Conservation (phyloP, 1,140 invertebrate species). For the Bathynomus jamesi region DNA sequence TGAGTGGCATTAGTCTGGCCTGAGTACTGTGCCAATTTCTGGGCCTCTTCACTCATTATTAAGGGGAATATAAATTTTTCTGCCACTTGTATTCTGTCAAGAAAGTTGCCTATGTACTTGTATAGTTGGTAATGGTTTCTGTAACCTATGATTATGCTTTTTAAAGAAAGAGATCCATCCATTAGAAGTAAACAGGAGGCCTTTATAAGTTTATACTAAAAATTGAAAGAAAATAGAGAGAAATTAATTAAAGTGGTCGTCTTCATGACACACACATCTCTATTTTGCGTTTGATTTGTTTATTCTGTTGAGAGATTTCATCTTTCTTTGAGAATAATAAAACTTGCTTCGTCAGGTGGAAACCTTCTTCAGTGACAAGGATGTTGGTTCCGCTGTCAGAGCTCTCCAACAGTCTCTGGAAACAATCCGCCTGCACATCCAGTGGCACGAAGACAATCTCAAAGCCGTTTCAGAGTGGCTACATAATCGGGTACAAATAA, state of each 20-base stretch:
- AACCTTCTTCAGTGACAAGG: slow-evolving; percentile 57
- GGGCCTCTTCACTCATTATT: no score
- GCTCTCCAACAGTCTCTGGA: slow-evolving; percentile 65
- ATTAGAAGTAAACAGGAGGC: background rate
- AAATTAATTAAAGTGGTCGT: background rate
- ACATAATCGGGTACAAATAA: slow-evolving; percentile 40
- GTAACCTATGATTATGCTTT: background rate
- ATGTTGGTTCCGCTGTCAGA: slow-evolving; percentile 58
- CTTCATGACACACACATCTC: background rate
- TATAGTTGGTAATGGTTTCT: no score
- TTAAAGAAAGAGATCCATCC: background rate
- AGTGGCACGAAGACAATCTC: slow-evolving; percentile 62
- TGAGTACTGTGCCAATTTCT: no score
- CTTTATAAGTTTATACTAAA: background rate
- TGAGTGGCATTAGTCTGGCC: no score
- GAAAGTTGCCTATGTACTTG: background rate
- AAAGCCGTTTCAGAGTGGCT: slow-evolving; percentile 54
- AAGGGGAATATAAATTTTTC: background rate
- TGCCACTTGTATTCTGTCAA: background rate
- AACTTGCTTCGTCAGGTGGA: no score
- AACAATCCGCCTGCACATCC: slow-evolving; percentile 67
- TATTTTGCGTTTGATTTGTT: background rate
- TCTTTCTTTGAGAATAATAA: no score
- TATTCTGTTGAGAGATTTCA: background rate
- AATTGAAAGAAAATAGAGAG: background rate